A percentile compares a stretch with the other conserved stretches of the same genome.
Conservation (phyloP, 2,113 vertebrate genomes). For the Ptychochromis oligacanthus region DNA sequence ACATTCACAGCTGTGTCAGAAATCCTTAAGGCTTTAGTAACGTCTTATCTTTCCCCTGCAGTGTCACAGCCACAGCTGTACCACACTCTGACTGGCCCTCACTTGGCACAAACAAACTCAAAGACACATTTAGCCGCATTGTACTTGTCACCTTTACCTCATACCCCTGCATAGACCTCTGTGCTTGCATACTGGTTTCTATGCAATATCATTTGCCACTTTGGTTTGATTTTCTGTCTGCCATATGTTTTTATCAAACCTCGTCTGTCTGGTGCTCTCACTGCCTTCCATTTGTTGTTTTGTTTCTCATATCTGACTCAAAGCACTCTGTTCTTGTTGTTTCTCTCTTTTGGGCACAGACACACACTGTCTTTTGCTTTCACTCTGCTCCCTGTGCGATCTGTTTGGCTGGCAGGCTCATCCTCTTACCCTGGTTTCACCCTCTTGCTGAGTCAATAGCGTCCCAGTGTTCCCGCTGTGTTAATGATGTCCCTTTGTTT, state of each 20-base stretch:
- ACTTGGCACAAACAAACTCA: conserved; percentile 4
- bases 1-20: conserved; percentile 1
- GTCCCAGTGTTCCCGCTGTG: conserved; percentile 49
- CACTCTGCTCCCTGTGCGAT: conserved; percentile 14
- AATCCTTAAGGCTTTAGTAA: conserved; percentile 24
- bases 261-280: background rate
- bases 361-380: background rate
- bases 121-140: background rate
- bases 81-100: conserved; percentile 29
- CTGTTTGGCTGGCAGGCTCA: conserved; percentile 37
- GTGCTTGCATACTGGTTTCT: background rate
- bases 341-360: background rate
- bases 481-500: conserved; percentile 72
- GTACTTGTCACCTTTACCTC: background rate
- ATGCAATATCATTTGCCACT: background rate
- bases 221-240: background rate
- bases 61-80: conserved; percentile 44
- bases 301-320: conserved; percentile 3
- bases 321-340: background rate
- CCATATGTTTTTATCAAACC: background rate
- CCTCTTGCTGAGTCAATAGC: conserved; percentile 56
- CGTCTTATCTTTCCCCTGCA: conserved; percentile 50
- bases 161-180: background rate
- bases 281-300: background rate
- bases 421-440: conserved; percentile 57